Conservation (phyloP, 2,888 invertebrate species). For the Artemia sp. region DNA sequence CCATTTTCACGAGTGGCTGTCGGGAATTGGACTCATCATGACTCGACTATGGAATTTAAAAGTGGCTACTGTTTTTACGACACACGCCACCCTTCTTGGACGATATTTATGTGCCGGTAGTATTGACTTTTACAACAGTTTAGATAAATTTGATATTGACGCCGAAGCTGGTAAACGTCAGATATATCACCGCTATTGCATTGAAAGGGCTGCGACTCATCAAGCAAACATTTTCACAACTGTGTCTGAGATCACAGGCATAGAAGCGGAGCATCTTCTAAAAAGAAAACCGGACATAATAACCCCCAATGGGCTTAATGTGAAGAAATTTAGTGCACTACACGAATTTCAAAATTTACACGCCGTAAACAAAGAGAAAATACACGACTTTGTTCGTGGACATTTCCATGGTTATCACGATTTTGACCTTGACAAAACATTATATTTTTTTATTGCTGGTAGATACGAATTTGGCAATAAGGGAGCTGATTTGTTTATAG, state of each 20-base stretch:
- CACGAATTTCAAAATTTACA: conserved; percentile 99
- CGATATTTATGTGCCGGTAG: conserved; percentile 93
- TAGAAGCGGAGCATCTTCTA: conserved; percentile 84
- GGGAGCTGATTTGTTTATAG: conserved; percentile 96
- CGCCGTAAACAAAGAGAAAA: conserved; percentile 89
- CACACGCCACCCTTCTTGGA: conserved; percentile 92
- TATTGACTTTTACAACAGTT: conserved; percentile 96
- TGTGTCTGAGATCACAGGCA: conserved; percentile 85
- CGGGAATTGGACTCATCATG: conserved; percentile 81
- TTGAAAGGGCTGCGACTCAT: conserved; percentile 87
- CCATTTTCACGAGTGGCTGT: conserved; percentile 99
- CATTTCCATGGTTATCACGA: conserved; percentile 99
- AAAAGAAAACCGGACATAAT: conserved; percentile 85
- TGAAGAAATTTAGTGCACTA: conserved; percentile 92
- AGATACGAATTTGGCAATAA: conserved; percentile 98
- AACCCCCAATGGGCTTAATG: conserved; percentile 94
- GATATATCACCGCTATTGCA: conserved; percentile 95
- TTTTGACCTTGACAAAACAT: conserved; percentile 91
- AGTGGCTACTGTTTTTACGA: conserved; percentile 92
- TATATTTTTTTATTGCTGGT: conserved; percentile 97
- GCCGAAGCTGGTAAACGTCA: conserved; percentile 95
- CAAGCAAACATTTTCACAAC: conserved; percentile 89
- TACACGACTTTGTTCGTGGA: conserved; percentile 90
- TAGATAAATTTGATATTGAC: conserved; percentile 77
- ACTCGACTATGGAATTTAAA: conserved; percentile 66